A percentile compares a stretch with the other conserved stretches of the same genome.
Conservation (phyloP, 2,797 vertebrate species). For the Bothrops alternatus region DNA sequence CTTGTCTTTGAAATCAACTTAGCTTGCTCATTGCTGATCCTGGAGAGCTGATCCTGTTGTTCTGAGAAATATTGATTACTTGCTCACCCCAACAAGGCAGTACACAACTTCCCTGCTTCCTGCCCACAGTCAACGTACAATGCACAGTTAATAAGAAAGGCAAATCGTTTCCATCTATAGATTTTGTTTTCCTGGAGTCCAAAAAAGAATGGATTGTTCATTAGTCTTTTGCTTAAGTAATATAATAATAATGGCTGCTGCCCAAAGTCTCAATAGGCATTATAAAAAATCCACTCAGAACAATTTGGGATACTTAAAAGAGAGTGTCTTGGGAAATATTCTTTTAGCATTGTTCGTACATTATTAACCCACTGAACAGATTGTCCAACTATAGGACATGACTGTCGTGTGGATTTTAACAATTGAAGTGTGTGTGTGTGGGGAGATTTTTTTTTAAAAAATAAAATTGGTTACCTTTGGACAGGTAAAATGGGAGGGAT, state of each 20-base stretch:
- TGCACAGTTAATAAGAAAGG: background rate
- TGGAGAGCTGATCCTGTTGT: background rate
- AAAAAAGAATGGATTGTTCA: background rate
- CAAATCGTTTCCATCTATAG: background rate
- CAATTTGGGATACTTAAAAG: background rate
- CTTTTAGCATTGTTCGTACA: background rate
- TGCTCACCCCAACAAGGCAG: background rate
- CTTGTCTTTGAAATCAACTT: background rate
- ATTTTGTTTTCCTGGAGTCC: background rate
- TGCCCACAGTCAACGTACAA: background rate
- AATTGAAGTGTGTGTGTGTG: background rate
- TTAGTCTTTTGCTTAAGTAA: constrained; percentile 13
- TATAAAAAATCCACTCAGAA: background rate
- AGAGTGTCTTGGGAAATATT: background rate
- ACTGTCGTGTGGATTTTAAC: background rate
- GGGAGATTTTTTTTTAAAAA: background rate
- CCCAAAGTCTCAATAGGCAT: background rate
- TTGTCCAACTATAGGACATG: background rate
- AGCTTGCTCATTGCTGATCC: background rate
- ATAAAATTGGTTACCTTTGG: background rate
- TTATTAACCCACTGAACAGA: background rate
- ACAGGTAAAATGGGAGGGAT: background rate
- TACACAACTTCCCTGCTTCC: background rate
- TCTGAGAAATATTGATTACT: background rate
- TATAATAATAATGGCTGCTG: background rate